These are phyloP conservation scores for Malurus alboscapulatus DNA, from an alignment of 2,113 vertebrate species.

Conservation along the genomic window DNA sequence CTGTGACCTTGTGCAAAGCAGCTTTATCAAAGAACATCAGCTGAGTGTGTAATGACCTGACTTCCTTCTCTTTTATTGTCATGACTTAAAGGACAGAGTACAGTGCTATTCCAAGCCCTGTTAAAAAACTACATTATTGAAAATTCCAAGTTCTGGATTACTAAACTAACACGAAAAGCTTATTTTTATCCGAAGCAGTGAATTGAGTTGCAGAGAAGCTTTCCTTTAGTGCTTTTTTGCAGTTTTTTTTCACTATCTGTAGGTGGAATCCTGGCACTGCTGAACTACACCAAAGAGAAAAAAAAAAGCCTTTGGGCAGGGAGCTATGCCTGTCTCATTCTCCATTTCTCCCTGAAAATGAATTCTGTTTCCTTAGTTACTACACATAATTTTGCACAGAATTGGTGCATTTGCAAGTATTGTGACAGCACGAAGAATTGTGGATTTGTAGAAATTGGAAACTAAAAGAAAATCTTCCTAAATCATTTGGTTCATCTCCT, in stretches of 20 bases:
- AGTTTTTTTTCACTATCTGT: background rate
- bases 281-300: background rate
- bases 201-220: background rate
- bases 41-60: background rate
- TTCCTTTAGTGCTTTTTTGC: background rate
- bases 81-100: background rate
- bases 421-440: conserved; percentile 48
- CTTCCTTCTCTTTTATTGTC: background rate
- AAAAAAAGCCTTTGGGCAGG: background rate
- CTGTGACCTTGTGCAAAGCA: background rate
- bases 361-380: conserved; percentile 68
- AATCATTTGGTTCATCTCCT: conserved; percentile 41
- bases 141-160: background rate
- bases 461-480: conserved; percentile 40
- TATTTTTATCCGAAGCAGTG: background rate
- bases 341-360: conserved; percentile 53
- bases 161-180: background rate
- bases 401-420: conserved; percentile 56
- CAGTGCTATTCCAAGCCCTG: background rate
- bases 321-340: background rate
- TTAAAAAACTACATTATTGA: background rate
- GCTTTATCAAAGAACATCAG: conserved; percentile 9
- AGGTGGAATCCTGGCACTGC: background rate
- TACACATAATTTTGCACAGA: conserved; percentile 55
- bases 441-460: conserved; percentile 52